Evolutionary conservation across 2,888 invertebrate genomes (phyloP).

Genomic region (Oligia strigilis): DNA sequence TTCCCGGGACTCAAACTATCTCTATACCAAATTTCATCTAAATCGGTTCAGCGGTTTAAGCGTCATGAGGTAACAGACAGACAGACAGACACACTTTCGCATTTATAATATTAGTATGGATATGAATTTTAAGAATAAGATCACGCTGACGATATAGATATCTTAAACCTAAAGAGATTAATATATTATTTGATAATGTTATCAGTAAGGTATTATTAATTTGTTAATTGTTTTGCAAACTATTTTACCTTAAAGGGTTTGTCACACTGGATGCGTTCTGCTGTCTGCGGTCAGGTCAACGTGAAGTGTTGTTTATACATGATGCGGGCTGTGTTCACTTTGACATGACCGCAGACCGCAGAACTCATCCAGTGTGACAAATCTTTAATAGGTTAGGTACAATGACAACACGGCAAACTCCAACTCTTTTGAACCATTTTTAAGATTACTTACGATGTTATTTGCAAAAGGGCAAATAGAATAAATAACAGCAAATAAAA

Average conservation of each 20-base stretch:
- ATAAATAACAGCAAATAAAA: not conserved
- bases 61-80: too few relatives aligned
- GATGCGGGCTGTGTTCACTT: too few relatives aligned
- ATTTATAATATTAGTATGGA: too few relatives aligned
- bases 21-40: too few relatives aligned
- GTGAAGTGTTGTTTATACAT: too few relatives aligned
- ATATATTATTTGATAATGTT: constrained; percentile 29
- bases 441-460: not conserved
- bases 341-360: too few relatives aligned
- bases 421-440: not conserved
- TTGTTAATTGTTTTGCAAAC: constrained; percentile 42
- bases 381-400: constrained; percentile 7
- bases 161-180: constrained; percentile 37
- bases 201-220: constrained; percentile 48
- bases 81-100: too few relatives aligned
- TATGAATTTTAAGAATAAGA: not conserved
- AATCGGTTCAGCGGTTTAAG: too few relatives aligned
- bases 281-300: too few relatives aligned
- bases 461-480: not conserved
- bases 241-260: not conserved
- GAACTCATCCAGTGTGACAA: too few relatives aligned
- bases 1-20: too few relatives aligned
- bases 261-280: too few relatives aligned
- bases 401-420: not conserved
- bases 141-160: constrained; percentile 18